Evolutionary conservation across 2,797 vertebrate species (phyloP), one percentile per base, ranked within the genome.

Genomic region (Darevskia mixta): DNA sequence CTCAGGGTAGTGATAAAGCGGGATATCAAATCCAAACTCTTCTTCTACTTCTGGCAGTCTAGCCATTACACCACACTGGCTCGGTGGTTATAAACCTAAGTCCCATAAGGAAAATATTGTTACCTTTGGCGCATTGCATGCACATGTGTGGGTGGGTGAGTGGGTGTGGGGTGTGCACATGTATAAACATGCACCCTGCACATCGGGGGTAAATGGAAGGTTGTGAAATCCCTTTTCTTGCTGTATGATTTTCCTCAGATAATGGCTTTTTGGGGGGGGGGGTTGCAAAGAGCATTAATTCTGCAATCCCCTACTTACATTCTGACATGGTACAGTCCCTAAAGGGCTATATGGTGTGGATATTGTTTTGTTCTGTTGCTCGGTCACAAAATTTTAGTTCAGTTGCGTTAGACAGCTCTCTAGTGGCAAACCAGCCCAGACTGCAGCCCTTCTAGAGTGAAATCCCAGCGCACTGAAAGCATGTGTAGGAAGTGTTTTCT

Each of bases 331-430:
- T 61, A 66, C 25, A 77, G 72, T 38, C 10, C 43, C n/a, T 29
- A 3, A 11, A 61, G 45, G 20, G 29, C n/a, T 66, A 38, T 66
- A 27, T 3, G 17, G 2, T 61, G 10, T 32, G 17, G 66, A 27
- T 35, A 6, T 64, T 18, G 35, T 71, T 15, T 29, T 32, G 35
- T 55, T 76, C 27, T 58, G 23, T 38, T 49, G 35, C 41, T 41
- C 43, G 76, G 61, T 27, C 32, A n/a, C 45, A 81, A 75, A 27
- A 35, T 35, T 32, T 79, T 27, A 45, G 23, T 85, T 85, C 55
- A 67, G 35, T 76, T 76, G 83, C 58, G 32, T 85, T 86, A 86
- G 88, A 82, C 78, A 86, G 88, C 83, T 86, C 88, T 80, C 88
- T 89, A 86, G 88, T 86, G 55, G 66, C 77, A 92, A 82, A 78